Evolutionary conservation across 2,113 vertebrate species (phyloP), one percentile per base, ranked within the genome.

Genomic region (Campylorhamphus procurvoides): DNA sequence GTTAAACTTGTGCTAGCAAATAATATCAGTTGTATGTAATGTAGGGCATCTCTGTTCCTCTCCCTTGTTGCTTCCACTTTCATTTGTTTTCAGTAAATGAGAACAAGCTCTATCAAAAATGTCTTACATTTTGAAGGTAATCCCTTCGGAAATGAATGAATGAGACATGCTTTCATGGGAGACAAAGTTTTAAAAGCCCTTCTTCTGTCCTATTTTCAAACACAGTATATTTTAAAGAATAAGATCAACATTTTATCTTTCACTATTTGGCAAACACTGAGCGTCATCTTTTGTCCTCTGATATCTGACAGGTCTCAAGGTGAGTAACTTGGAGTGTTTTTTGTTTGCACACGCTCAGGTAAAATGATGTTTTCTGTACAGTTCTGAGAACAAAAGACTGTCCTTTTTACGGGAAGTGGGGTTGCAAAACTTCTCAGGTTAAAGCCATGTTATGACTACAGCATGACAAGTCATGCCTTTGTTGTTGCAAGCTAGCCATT

Each of bases 31-130:
- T 84, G 44, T 53, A 18, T 76, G 49, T 46, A 72, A 88, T 42
- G 50, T 79, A 86, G 35, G 40, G 10, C 25, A 92, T 86, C 60
- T 96, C 64, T 79, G 37, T 87, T 82, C 67, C 29, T 87, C 28
- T 76, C 71, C 60, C 77, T 89, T 0, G 1, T 77, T 67, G 17
- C 63, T 95, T 67, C 44, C 25, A 76, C 49, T 95, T 94, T 90
- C 90, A 60, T 95, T 96, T 94, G 40, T 91, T 92, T 93, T 90
- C 81, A 66, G 60, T 82, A 94, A 94, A 93, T 86, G 64, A 81
- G 85, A 97, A 96, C 68, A 90, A 94, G 58, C 25, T 78, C 29
- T 90, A 77, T 94, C 94, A 95, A 95, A 91, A 59, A 39, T 50
- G 58, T 22, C 84, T 95, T 74, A 71, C 31, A 13, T 93, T 96